Evolutionary conservation across 2,888 invertebrate genomes (phyloP).

Genomic region (Lepetodrilus schrolli): DNA sequence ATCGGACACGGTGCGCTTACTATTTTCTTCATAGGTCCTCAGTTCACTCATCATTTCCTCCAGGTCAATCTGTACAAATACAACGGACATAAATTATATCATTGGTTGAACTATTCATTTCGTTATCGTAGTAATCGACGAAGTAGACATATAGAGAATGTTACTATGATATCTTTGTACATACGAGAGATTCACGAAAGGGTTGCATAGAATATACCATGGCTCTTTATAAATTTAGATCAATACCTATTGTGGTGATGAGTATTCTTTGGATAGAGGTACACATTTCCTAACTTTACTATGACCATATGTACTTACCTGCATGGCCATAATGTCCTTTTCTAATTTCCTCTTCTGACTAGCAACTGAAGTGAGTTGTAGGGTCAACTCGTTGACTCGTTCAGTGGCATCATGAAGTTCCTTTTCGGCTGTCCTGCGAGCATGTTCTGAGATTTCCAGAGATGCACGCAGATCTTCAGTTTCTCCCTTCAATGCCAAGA

Average conservation of each 20-base stretch:
- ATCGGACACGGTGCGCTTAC: conserved; percentile 79
- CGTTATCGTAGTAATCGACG: too few species aligned
- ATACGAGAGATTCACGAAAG: not conserved
- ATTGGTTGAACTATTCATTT: too few species aligned
- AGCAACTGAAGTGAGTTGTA: conserved; percentile 93
- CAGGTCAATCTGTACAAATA: conserved; percentile 92
- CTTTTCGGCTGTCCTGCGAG: conserved; percentile 97
- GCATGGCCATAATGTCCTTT: conserved; percentile 97
- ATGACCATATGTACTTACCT: too few species aligned
- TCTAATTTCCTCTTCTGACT: conserved; percentile 99
- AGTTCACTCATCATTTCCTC: conserved; percentile 99
- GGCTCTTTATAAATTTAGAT: not conserved
- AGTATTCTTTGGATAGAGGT: too few species aligned
- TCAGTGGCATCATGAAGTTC: conserved; percentile 98
- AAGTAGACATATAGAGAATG: too few species aligned
- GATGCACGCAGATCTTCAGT: conserved; percentile 98
- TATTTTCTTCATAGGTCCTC: conserved; percentile 94
- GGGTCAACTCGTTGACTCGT: conserved; percentile 96
- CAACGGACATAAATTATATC: too few species aligned
- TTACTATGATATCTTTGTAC: not conserved
- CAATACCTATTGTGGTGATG: too few species aligned
- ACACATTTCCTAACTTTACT: too few species aligned
- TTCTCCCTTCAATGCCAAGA: conserved; percentile 97
- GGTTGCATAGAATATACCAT: not conserved
- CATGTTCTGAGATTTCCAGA: conserved; percentile 93